Conservation (phyloP, 2,113 vertebrate species). For the Tetrao urogallus region DNA sequence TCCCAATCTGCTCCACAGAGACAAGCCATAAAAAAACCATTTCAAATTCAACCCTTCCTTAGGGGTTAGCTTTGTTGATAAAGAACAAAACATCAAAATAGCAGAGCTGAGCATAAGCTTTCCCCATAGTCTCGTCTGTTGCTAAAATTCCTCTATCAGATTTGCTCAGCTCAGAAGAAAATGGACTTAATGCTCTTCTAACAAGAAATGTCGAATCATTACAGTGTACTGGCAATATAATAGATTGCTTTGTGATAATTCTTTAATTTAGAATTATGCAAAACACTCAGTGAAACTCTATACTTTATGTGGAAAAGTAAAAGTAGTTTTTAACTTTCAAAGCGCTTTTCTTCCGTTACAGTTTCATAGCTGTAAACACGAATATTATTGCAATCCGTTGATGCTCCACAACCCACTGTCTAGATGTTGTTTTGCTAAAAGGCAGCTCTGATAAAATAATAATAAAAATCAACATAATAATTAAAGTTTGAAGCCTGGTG, state of each 20-base stretch:
- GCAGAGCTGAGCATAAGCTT: neutral
- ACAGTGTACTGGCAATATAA: neutral
- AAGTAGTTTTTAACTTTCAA: neutral
- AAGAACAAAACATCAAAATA: constrained; percentile 17
- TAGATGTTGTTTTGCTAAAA: neutral
- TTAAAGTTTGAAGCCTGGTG: neutral
- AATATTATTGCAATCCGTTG: neutral
- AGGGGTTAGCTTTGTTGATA: constrained; percentile 5
- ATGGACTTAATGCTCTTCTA: neutral
- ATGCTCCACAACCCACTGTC: neutral
- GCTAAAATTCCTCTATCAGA: neutral
- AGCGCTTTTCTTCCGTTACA: neutral
- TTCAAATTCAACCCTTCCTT: neutral
- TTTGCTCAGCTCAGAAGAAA: neutral
- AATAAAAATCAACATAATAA: neutral
- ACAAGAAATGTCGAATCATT: neutral
- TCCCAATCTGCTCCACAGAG: neutral
- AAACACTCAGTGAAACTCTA: neutral
- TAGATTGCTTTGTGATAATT: neutral
- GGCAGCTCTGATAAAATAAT: neutral
- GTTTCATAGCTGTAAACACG: constrained; percentile 6
- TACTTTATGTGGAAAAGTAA: neutral
- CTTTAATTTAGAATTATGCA: neutral
- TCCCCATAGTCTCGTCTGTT: neutral
- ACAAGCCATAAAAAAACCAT: neutral